Evolutionary conservation across 2,888 invertebrate genomes (phyloP).

Genomic region (Rhogogaster chlorosoma): DNA sequence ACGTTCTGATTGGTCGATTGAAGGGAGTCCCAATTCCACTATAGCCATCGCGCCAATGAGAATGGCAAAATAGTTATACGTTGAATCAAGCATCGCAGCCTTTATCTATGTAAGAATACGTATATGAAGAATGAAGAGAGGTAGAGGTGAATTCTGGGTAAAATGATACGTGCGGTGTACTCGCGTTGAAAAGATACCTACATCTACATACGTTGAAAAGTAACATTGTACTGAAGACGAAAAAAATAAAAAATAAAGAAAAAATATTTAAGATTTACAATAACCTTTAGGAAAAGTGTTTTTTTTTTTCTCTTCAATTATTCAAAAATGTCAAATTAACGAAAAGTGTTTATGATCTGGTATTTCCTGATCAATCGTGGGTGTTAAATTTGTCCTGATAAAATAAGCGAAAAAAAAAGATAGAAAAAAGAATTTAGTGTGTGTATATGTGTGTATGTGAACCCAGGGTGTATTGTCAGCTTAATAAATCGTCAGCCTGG

Average conservation of each 20-base stretch:
- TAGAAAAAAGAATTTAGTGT: background rate
- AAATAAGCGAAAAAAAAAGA: background rate
- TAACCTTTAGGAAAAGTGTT: background rate
- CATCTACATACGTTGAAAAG: background rate
- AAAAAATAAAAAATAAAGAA: background rate
- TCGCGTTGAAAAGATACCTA: background rate
- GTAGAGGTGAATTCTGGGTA: conserved; percentile 22
- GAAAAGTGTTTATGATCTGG: background rate
- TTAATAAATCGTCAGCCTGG: background rate
- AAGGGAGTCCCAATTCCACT: background rate
- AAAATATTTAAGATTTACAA: background rate
- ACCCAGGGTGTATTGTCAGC: background rate
- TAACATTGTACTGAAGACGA: background rate
- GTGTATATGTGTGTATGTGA: background rate
- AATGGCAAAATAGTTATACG: background rate
- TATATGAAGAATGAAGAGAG: background rate
- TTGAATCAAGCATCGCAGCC: background rate
- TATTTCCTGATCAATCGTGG: background rate
- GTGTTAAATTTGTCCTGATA: background rate
- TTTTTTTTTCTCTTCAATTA: too few species aligned
- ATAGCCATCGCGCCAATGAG: background rate
- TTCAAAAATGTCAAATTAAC: background rate
- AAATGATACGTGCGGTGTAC: conserved; percentile 20
- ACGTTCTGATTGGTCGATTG: background rate
- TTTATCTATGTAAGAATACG: background rate